A percentile compares a stretch with the other conserved stretches of the same genome.
Evolutionary conservation across 2,113 vertebrate species (phyloP).

Genomic region (Alaudala cheleensis): DNA sequence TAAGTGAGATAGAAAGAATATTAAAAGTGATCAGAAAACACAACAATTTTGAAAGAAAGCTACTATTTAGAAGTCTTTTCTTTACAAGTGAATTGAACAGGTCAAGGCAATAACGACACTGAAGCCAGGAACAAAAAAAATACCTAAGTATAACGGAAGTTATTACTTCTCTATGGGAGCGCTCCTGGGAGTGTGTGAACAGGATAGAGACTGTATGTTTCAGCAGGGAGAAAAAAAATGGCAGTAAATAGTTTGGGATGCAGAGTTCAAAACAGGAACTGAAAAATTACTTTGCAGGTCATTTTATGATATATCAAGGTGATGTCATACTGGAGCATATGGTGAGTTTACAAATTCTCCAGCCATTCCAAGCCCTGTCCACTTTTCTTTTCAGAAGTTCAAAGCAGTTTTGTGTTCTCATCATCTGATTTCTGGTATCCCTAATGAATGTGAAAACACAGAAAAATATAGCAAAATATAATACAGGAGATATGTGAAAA

Average conservation of each 20-base stretch:
- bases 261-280: not conserved
- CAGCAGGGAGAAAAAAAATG: not conserved
- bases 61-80: not conserved
- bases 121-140: not conserved
- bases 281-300: not conserved
- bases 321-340: not conserved
- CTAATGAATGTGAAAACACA: not conserved
- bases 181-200: not conserved
- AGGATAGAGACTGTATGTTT: not conserved
- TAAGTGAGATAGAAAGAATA: not conserved
- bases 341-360: not conserved
- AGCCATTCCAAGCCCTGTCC: rapidly evolving
- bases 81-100: not conserved
- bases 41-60: not conserved
- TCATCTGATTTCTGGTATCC: not conserved
- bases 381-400: not conserved
- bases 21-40: not conserved
- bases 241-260: not conserved
- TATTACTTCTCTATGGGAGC: not conserved
- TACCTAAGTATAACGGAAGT: not conserved
- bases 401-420: not conserved
- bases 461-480: not conserved
- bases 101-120: not conserved
- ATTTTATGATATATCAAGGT: not conserved
- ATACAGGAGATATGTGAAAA: not conserved